Conservation (phyloP, 1,140 invertebrate genomes). For the Idris sp. region DNA sequence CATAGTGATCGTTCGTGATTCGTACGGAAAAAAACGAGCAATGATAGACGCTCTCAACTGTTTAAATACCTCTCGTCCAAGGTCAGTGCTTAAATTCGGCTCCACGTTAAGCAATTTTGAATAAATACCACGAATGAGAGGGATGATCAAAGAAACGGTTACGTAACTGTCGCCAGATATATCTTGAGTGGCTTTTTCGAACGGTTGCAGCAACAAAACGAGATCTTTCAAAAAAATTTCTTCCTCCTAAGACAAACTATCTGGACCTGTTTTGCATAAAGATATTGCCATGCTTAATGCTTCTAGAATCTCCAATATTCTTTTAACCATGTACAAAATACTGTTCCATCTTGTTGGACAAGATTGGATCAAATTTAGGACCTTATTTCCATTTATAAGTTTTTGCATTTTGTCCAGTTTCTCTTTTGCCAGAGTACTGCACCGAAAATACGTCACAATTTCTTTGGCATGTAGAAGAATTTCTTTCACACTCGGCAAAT, state of each 20-base stretch:
- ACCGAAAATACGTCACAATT: constrained; percentile 66
- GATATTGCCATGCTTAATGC: constrained; percentile 10
- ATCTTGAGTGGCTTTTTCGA: constrained; percentile 17
- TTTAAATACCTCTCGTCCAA: too few species aligned
- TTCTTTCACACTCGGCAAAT: too few species aligned
- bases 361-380: constrained; percentile 56
- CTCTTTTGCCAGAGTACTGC: constrained; percentile 49
- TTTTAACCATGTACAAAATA: constrained; percentile 67
- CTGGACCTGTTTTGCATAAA: constrained; percentile 4
- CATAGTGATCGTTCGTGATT: too few species aligned
- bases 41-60: too few species aligned
- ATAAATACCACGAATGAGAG: constrained; percentile 18
- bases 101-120: background rate
- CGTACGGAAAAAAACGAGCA: too few species aligned
- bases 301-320: constrained; percentile 53
- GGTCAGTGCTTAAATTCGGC: too few species aligned
- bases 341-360: constrained; percentile 69
- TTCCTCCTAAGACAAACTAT: background rate
- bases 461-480: constrained; percentile 17
- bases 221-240: constrained; percentile 13
- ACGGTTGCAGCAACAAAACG: constrained; percentile 9
- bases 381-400: constrained; percentile 22
- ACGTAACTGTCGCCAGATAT: constrained; percentile 18
- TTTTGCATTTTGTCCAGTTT: constrained; percentile 21
- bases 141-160: constrained; percentile 7